These are phyloP conservation scores for Sandelia bainsii DNA, from an alignment of 2,797 vertebrate species.

Conservation along the genomic window DNA sequence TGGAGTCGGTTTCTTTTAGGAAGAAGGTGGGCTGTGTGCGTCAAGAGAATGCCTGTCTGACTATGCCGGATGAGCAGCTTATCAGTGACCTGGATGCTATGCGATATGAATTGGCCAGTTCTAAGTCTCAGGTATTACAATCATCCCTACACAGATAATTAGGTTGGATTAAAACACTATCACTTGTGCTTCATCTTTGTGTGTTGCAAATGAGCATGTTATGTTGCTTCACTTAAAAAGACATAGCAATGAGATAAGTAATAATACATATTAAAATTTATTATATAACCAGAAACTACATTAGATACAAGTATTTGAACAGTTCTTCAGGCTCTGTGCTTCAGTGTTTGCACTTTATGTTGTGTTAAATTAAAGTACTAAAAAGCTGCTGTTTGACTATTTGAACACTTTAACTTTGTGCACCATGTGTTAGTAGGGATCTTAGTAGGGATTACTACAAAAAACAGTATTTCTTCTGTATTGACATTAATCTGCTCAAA, in stretches of 20 bases:
- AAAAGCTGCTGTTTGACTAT: too few species aligned
- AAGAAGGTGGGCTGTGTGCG: constrained; percentile 80
- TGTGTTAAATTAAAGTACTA: too few species aligned
- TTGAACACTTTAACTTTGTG: too few species aligned
- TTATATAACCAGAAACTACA: neutral
- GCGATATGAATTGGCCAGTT: constrained; percentile 81
- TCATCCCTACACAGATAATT: neutral
- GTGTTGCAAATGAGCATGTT: neutral
- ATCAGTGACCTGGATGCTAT: constrained; percentile 82
- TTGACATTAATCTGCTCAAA: too few species aligned
- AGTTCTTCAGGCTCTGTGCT: too few species aligned
- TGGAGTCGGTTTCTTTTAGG: constrained; percentile 79
- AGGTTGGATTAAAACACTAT: neutral
- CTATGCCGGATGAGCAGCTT: constrained; percentile 83
- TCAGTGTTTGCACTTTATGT: too few species aligned
- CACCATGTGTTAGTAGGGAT: too few species aligned
- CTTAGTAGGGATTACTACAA: too few species aligned
- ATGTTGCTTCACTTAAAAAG: neutral
- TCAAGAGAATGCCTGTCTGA: constrained; percentile 87
- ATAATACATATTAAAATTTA: neutral
- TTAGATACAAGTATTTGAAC: too few species aligned
- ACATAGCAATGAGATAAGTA: neutral
- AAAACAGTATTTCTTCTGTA: too few species aligned
- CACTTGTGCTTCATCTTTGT: neutral
- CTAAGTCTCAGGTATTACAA: constrained; percentile 80